Base-by-base conservation (phyloP, 53 echinoderm and acorn worm genomes). In the Crossaster papposus region DNA sequence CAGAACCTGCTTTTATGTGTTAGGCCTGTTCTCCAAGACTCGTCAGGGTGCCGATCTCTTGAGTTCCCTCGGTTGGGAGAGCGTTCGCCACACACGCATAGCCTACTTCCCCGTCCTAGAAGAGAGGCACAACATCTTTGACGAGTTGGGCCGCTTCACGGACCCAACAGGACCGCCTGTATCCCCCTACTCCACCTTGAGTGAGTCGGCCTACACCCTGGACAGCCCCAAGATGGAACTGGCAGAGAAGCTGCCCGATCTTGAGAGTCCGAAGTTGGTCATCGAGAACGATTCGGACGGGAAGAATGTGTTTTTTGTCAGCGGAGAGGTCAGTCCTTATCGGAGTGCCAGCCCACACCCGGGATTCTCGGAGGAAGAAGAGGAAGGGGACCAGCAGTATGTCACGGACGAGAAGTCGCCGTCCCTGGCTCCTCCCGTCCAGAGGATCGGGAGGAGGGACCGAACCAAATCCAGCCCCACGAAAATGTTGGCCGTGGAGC, bases 1-100 rank as follows among this genome's bases (percentile, higher is more conserved):
- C 88, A 97, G 98, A 70, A 97, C 98, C 36, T 95, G 98, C 89
- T 97, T 97, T 91, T 95, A 96, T 86, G 98, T 97, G 81, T 79
- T 97, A 32, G 98, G 98, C 17, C 89, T 97, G 29, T 90, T 97
- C 63, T 94, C 95, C 54, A 97, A 97, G 87, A 97, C 95, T 0
- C 93, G 91, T 32, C 95, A 83, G 72, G 98, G 98, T 23, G 94
- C 98, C 13, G 95, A 94, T 52, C 94, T 93, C 32, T 83, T 97
- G n/a, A 96, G 95, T 51, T 91, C 91, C 10, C 91, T 97, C 3
- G 98, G 98, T 2, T 97, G 98, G 98, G 95, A 97, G 80, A 96
- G 98, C 53, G 91, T 94, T n/a, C 91, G 98, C 24, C 94, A 96
- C 74, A 86, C 92, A 54, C 91, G 98, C 37, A 87, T 86, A 0